Base-by-base conservation (phyloP, 2,797 vertebrate species). In the Rachycentron canadum region DNA sequence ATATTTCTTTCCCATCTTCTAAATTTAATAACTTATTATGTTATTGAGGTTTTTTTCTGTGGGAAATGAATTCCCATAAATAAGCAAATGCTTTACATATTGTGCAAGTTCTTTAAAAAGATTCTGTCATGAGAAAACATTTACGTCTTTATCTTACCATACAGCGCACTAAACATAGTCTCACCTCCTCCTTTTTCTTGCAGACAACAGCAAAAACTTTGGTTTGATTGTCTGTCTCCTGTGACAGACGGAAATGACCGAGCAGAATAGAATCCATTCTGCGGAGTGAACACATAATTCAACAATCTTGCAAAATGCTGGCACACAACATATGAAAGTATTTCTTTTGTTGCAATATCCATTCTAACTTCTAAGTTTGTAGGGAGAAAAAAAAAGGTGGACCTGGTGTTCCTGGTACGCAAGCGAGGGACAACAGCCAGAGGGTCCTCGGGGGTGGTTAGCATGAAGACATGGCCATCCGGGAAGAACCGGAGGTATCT, bases 171-270 rank as follows among this genome's bases (percentile, higher is more conserved):
- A 40, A 57, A 61, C 5, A 1, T 21, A n/a, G 45, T 92, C 95
- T 72, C 69, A 98, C 98, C 93, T 99, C 98, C 78, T 99, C 97
- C 88, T 97, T 99, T 89, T 95, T 98, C 96, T 99, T 99, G 93
- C 96, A 96, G 91, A 99, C 95, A 72, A 99, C 97, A 93, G 97
- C 97, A 96, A 97, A 99, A 92, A 99, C 97, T 98, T 99, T 99
- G 96, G 98, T 99, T 97, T 99, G 97, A 97, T 98, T 99, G 96
- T 99, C 98, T n/a, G 95, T 96, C 88, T 99, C 98, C 92, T 99
- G 97, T 86, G 96, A 97, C 90, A 99, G 96, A 90, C 98, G 97
- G 89, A 96, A 99, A 93, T 99, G 98, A 85, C 98, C 98, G 83
- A 96, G 86, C 79, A 99, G 93, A 90, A 97, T 95, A 90, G 97